Evolutionary conservation across 1,140 invertebrate species (phyloP), one percentile per base, ranked within the genome.

Genomic region (Amphibalanus amphitrite): DNA sequence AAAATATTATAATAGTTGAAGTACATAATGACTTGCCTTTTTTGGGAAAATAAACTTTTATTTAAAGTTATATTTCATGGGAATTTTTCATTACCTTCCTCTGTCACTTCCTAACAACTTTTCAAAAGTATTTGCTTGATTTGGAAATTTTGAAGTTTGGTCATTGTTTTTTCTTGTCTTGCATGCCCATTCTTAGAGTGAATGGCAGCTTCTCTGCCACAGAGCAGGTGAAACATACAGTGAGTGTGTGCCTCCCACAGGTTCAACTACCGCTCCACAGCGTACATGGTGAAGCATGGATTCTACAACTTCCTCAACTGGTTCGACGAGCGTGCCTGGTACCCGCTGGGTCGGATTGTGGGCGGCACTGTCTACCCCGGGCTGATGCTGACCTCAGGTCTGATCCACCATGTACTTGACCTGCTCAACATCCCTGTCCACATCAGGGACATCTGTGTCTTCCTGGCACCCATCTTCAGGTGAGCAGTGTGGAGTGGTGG

Each of bases 281-380:
- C 95, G 8, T 96, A 98, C 79, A 98, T 99, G 96, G 96, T 98
- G 8, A 86, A 98, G 81, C 92, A 99, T 91, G 96, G 95, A 67
- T 99, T 97, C 82, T 99, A 99, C 82, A 97, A 98, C 80, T 99
- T 99, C 82, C 83, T 98, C 25, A 99, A 99, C 83, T 99, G 97
- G 97, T 99, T 99, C 81, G 96, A 99, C 81, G 97, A 99, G 77
- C 84, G 96, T 77, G 97, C 97, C 47, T 99, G 97, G 97, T 99
- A 99, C 82, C 97, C 97, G 1, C 82, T 99, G 38, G 97, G 97
- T 3, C 86, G 76, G 28, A 78, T 77, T 69, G 75, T 76, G 69
- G 76, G 90, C 28, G 91, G 91, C 26, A 92, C 94, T 67, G 93
- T 98, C 25, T 99, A 97, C 80, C 96, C 96, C 29, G 97, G 97